Evolutionary conservation across 2,888 invertebrate species (phyloP).

Genomic region (Nomada goodeniana): DNA sequence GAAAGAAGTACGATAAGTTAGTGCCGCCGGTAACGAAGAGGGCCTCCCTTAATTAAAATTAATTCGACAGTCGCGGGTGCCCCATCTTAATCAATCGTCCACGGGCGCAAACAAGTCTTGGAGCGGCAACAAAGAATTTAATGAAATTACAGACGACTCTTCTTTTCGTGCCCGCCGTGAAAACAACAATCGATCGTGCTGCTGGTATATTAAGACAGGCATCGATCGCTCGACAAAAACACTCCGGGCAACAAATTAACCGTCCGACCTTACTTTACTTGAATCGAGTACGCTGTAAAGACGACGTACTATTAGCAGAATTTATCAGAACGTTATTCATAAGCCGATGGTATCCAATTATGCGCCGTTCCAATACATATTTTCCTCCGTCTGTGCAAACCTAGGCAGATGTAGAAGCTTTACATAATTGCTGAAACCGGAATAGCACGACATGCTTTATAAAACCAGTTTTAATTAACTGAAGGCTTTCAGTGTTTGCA

Average conservation of each 20-base stretch:
- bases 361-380: no score
- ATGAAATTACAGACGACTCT: slow-evolving; percentile 50
- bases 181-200: slow-evolving; percentile 25
- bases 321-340: no score
- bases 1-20: slow-evolving; percentile 45
- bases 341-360: no score
- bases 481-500: no score
- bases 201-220: slow-evolving; percentile 55
- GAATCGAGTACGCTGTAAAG: no score
- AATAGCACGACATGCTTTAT: no score
- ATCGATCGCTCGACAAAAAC: slow-evolving; percentile 50
- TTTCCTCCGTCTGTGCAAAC: no score
- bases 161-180: slow-evolving; percentile 24
- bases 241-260: slow-evolving; percentile 23
- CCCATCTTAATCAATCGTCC: slow-evolving; percentile 55
- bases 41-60: slow-evolving; percentile 55
- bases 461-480: no score
- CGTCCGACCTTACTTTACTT: neutral
- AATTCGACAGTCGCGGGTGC: slow-evolving; percentile 53
- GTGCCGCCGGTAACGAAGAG: slow-evolving; percentile 27
- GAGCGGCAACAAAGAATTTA: slow-evolving; percentile 45
- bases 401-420: no score
- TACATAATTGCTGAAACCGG: no score
- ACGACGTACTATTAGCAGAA: no score
- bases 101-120: neutral